Evolutionary conservation across 2,797 vertebrate species (phyloP).

Genomic region (Tokudaia muenninki): DNA sequence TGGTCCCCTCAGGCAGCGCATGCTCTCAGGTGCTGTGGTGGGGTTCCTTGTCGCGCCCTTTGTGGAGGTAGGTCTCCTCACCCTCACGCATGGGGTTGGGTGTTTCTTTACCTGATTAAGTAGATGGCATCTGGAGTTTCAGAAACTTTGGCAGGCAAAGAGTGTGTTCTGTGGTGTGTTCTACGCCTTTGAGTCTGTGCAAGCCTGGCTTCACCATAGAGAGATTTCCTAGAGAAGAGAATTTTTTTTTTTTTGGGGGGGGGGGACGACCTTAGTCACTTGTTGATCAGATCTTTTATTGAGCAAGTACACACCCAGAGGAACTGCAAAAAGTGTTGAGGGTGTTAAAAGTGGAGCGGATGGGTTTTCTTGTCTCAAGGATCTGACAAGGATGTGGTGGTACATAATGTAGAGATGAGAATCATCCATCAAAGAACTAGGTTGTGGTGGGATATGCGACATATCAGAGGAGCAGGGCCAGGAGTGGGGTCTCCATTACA

Average conservation of each 20-base stretch:
- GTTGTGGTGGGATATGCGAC: not conserved
- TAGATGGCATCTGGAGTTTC: fast-evolving
- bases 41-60: fast-evolving
- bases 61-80: not conserved
- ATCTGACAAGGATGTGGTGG: not conserved
- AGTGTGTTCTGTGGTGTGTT: not conserved
- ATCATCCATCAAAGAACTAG: not conserved
- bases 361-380: not conserved
- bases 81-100: not conserved
- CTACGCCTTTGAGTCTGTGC: fast-evolving
- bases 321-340: not conserved
- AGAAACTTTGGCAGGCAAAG: not conserved
- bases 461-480: not conserved
- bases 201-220: not conserved
- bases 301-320: not conserved
- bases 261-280: not conserved
- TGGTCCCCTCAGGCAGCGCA: not conserved
- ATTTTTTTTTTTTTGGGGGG: fast-evolving
- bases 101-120: fast-evolving
- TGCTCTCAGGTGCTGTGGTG: fast-evolving
- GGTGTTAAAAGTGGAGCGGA: no score
- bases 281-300: not conserved
- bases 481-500: not conserved
- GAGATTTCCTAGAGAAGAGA: not conserved
- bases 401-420: not conserved